Percentiles rank a stretch among this genome's conserved stretches.
Evolutionary conservation across 2,797 vertebrate genomes (phyloP).

Genomic region (Acestrorhynchus altus): DNA sequence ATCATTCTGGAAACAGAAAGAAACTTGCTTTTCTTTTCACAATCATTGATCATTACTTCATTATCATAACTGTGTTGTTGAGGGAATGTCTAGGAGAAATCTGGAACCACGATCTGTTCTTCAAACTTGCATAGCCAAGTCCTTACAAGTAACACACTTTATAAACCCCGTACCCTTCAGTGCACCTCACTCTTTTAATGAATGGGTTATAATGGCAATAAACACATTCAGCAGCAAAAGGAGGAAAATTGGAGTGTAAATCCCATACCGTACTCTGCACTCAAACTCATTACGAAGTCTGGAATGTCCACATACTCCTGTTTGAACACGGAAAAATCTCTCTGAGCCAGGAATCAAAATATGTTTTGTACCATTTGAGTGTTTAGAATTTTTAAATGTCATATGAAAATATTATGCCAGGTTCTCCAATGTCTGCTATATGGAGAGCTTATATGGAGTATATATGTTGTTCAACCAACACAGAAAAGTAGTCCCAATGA

Average conservation of each 20-base stretch:
- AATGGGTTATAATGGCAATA: not conserved
- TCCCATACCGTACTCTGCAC: not conserved
- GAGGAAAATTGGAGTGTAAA: not conserved
- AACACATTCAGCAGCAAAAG: not conserved
- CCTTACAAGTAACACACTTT: no score
- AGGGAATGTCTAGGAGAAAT: no score
- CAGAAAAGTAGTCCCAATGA: not conserved
- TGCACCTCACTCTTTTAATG: not conserved
- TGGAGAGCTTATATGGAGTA: not conserved
- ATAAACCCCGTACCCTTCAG: no score
- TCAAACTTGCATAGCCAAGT: no score
- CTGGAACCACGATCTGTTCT: no score
- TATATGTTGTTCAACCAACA: not conserved
- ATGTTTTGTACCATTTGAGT: not conserved
- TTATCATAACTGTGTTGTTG: no score
- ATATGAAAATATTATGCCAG: not conserved
- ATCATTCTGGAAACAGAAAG: conserved; percentile 53
- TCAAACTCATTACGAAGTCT: not conserved
- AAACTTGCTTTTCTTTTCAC: no score
- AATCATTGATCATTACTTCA: no score
- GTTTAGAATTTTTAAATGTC: not conserved
- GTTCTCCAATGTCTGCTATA: not conserved
- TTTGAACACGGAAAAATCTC: not conserved
- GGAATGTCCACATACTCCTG: not conserved
- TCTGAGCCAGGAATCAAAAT: not conserved